These are phyloP conservation scores for Drosophila baimaii DNA, from an alignment of 1,140 invertebrate genomes.

Conservation along the genomic window DNA sequence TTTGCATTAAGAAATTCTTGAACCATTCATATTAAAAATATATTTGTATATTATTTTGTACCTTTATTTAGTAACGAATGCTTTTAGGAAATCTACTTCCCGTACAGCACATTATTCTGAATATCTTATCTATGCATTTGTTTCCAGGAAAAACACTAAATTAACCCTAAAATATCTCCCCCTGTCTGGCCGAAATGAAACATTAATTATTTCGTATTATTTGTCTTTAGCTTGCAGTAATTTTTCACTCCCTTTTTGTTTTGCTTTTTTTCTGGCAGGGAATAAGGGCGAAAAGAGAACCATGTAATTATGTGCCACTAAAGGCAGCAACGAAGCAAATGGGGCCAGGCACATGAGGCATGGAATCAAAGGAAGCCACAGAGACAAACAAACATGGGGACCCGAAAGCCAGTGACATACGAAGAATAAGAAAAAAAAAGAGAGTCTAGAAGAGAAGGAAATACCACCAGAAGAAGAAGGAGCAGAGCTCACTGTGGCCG, in stretches of 20 bases:
- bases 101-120: not conserved
- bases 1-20: not conserved
- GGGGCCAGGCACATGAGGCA: slow-evolving; percentile 56
- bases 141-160: slow-evolving; percentile 12
- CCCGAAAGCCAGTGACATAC: slow-evolving; percentile 52
- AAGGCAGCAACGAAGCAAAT: slow-evolving; percentile 69
- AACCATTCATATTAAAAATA: not conserved
- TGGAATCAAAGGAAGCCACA: slow-evolving; percentile 40
- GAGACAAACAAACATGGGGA: slow-evolving; percentile 43
- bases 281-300: slow-evolving; percentile 10
- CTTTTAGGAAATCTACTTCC: not conserved
- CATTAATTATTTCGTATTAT: slow-evolving; percentile 49
- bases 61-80: not conserved
- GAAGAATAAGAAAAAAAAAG: slow-evolving; percentile 40
- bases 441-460: slow-evolving; percentile 18
- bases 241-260: slow-evolving; percentile 55
- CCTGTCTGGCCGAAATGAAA: slow-evolving; percentile 6
- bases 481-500: slow-evolving; percentile 54
- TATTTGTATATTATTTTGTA: not conserved
- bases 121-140: slow-evolving; percentile 6
- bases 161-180: slow-evolving; percentile 34
- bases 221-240: slow-evolving; percentile 47
- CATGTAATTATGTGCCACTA: slow-evolving; percentile 76
- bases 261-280: slow-evolving; percentile 26
- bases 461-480: slow-evolving; percentile 11